These are phyloP conservation scores for Musca vetustissima DNA, from an alignment of 1,140 invertebrate species.

Conservation along the genomic window DNA sequence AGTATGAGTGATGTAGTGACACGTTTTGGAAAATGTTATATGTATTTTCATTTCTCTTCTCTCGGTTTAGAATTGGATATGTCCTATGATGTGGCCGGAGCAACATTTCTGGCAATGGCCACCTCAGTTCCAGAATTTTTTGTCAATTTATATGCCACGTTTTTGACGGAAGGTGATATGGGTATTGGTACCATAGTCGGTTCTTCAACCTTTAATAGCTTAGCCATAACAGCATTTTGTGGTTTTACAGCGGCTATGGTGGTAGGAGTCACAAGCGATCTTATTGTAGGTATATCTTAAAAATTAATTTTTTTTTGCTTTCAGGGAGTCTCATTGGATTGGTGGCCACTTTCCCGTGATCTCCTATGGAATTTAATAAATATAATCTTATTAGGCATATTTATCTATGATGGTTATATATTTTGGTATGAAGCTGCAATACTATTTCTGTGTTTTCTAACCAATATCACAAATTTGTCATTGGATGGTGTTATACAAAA, in stretches of 20 bases:
- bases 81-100: slow-evolving; percentile 76
- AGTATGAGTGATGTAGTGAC: slow-evolving; percentile 60
- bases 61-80: slow-evolving; percentile 68
- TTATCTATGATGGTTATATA: slow-evolving; percentile 3
- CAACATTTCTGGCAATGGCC: slow-evolving; percentile 89
- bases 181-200: slow-evolving; percentile 85
- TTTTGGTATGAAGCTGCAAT: slow-evolving; percentile 7
- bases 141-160: slow-evolving; percentile 84
- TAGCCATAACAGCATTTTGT: slow-evolving; percentile 85
- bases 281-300: neutral
- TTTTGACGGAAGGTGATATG: slow-evolving; percentile 79
- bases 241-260: slow-evolving; percentile 62
- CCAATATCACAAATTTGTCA: no score
- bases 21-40: slow-evolving; percentile 29
- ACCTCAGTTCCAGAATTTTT: slow-evolving; percentile 88
- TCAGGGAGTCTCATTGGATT: slow-evolving; percentile 69
- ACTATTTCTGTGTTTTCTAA: no score
- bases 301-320: neutral
- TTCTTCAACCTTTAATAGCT: slow-evolving; percentile 89
- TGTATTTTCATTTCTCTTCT: neutral
- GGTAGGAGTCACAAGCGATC: no score
- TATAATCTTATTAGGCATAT: neutral
- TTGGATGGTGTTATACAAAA: neutral
- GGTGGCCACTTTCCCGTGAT: slow-evolving; percentile 85
- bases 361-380: slow-evolving; percentile 76